These are phyloP conservation scores for Ooceraea biroi DNA, from an alignment of 1,140 invertebrate species.

Conservation along the genomic window DNA sequence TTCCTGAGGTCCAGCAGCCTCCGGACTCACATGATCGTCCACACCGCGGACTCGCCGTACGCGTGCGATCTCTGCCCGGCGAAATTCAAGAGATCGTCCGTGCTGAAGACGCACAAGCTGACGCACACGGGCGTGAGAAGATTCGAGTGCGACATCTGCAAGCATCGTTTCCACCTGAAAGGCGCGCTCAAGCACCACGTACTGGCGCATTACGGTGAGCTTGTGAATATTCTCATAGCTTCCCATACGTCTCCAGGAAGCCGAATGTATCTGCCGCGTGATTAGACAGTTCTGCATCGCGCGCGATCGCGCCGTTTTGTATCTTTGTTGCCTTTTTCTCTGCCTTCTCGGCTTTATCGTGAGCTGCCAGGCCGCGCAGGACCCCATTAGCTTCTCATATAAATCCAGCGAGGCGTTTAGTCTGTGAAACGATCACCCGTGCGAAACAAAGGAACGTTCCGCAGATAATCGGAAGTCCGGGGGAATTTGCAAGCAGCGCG, in stretches of 20 bases:
- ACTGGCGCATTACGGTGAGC: slow-evolving; percentile 65
- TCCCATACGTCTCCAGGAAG: slow-evolving; percentile 1
- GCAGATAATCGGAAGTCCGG: slow-evolving; percentile 40
- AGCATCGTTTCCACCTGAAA: slow-evolving; percentile 69
- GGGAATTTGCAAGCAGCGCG: slow-evolving; percentile 17
- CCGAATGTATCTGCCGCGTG: slow-evolving; percentile 8
- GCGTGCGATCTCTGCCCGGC: slow-evolving; percentile 62
- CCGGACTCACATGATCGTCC: slow-evolving; percentile 65
- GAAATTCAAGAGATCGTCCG: slow-evolving; percentile 68
- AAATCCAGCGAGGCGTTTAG: slow-evolving; percentile 37
- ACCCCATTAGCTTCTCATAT: slow-evolving; percentile 37
- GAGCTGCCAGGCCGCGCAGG: neutral
- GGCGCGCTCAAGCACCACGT: slow-evolving; percentile 69
- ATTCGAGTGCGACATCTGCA: slow-evolving; percentile 73
- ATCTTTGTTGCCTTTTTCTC: slow-evolving; percentile 12
- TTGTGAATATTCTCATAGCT: slow-evolving; percentile 52
- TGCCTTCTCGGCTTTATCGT: neutral
- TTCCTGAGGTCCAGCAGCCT: slow-evolving; percentile 64
- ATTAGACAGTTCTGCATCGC: slow-evolving; percentile 5
- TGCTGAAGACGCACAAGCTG: slow-evolving; percentile 68
- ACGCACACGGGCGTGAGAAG: slow-evolving; percentile 66
- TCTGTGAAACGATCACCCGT: slow-evolving; percentile 24
- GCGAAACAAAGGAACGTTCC: slow-evolving; percentile 24
- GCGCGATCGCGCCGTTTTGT: slow-evolving; percentile 26
- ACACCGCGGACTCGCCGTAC: slow-evolving; percentile 65